Conservation (phyloP, 2,888 invertebrate species). For the Lepidochitona cinerea region DNA sequence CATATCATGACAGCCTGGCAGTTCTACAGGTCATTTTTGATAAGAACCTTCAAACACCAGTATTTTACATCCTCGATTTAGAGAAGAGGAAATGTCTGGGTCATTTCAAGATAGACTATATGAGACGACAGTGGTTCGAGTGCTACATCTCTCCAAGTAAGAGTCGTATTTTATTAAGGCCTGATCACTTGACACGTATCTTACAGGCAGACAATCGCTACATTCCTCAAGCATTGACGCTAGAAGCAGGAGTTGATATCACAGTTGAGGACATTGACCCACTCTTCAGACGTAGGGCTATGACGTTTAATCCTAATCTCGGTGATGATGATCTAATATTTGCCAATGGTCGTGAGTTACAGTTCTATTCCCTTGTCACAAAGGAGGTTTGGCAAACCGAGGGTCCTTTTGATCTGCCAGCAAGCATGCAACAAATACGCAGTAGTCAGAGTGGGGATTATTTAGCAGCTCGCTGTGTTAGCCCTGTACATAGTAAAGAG, state of each 20-base stretch:
- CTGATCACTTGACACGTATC: slow-evolving; percentile 41
- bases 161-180: slow-evolving; percentile 41
- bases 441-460: slow-evolving; percentile 50
- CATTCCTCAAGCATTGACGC: slow-evolving; percentile 31
- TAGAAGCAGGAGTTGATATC: slow-evolving; percentile 21
- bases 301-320: slow-evolving; percentile 44
- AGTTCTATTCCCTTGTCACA: slow-evolving; percentile 34
- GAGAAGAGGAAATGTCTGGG: slow-evolving; percentile 35
- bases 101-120: slow-evolving; percentile 44
- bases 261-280: slow-evolving; percentile 36
- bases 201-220: slow-evolving; percentile 39
- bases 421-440: slow-evolving; percentile 49
- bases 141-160: slow-evolving; percentile 52
- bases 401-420: slow-evolving; percentile 34
- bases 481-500: slow-evolving; percentile 45
- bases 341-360: slow-evolving; percentile 35
- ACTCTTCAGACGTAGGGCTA: slow-evolving; percentile 36
- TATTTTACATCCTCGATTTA: slow-evolving; percentile 49
- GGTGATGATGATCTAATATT: slow-evolving; percentile 40
- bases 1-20: slow-evolving; percentile 39
- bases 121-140: slow-evolving; percentile 46
- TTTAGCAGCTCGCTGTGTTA: slow-evolving; percentile 45
- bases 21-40: slow-evolving; percentile 45
- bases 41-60: slow-evolving; percentile 38
- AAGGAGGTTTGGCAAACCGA: slow-evolving; percentile 32